Conservation (phyloP, 2,797 vertebrate species). For the Apodemus agrarius region DNA sequence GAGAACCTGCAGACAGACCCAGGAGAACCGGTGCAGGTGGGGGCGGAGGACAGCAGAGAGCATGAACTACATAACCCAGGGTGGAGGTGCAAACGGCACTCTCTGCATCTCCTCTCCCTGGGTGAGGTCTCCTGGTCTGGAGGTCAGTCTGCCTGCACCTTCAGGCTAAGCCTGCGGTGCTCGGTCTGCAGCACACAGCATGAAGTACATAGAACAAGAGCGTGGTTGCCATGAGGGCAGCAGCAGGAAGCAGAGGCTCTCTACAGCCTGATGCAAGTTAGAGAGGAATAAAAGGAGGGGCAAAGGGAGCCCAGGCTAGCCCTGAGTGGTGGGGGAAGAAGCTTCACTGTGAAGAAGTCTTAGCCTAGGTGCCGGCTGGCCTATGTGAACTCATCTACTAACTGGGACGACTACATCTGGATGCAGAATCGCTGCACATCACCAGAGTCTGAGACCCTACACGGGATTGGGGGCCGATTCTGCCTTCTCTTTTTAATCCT, state of each 20-base stretch:
- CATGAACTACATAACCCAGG: background rate
- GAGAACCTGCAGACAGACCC: background rate
- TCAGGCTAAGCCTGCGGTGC: background rate
- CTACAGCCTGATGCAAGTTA: constrained; percentile 61
- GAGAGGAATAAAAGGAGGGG: constrained; percentile 16
- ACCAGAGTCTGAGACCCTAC: background rate
- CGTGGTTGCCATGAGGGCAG: background rate
- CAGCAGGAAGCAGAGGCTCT: constrained; percentile 64
- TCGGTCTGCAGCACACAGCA: background rate
- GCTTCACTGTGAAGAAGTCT: background rate
- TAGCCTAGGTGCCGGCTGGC: background rate
- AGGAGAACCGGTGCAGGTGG: background rate
- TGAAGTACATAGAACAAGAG: constrained; percentile 3
- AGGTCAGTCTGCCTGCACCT: background rate
- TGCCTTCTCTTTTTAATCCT: background rate
- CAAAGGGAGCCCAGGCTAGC: background rate
- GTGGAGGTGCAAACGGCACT: background rate
- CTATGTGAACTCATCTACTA: background rate
- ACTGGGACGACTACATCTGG: background rate
- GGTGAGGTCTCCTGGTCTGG: background rate
- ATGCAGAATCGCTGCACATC: background rate
- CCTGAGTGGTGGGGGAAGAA: background rate
- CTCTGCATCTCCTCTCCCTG: background rate
- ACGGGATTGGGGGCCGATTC: background rate
- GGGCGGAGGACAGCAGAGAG: background rate